Evolutionary conservation across 2,113 vertebrate species (phyloP).

Genomic region (Baryphthengus martii): DNA sequence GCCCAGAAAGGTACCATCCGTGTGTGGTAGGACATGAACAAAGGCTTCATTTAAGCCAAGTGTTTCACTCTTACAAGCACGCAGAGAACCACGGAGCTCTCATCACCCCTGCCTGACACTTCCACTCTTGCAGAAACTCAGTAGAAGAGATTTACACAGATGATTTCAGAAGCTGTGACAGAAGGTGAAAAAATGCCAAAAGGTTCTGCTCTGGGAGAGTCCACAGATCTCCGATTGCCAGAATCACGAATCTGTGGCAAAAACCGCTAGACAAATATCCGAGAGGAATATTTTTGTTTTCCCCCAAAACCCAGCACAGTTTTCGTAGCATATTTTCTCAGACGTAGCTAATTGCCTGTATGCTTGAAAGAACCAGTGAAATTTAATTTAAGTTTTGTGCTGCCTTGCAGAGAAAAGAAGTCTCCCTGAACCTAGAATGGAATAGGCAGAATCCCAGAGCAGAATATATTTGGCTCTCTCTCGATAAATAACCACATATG

Average conservation of each 20-base stretch:
- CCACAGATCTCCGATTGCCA: background rate
- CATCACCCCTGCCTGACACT: background rate
- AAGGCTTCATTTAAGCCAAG: background rate
- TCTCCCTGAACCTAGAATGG: background rate
- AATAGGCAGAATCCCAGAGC: background rate
- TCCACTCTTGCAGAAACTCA: background rate
- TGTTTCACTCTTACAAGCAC: background rate
- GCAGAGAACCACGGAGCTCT: background rate
- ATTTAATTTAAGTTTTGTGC: background rate
- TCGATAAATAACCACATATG: background rate
- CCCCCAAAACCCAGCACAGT: background rate
- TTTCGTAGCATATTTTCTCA: background rate
- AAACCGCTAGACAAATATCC: background rate
- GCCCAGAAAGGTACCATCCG: fast-evolving
- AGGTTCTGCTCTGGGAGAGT: background rate
- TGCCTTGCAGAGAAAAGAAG: background rate
- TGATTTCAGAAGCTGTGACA: background rate
- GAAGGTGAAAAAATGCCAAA: background rate
- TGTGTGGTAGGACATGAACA: background rate
- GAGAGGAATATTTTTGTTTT: background rate
- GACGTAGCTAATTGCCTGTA: background rate
- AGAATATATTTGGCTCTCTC: background rate
- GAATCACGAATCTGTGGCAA: background rate
- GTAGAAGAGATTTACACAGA: background rate
- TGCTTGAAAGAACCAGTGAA: background rate